Percentiles rank a stretch among this genome's conserved stretches.
These are phyloP conservation scores for Gortyna flavago DNA, from an alignment of 2,888 invertebrate genomes.

Conservation along the genomic window DNA sequence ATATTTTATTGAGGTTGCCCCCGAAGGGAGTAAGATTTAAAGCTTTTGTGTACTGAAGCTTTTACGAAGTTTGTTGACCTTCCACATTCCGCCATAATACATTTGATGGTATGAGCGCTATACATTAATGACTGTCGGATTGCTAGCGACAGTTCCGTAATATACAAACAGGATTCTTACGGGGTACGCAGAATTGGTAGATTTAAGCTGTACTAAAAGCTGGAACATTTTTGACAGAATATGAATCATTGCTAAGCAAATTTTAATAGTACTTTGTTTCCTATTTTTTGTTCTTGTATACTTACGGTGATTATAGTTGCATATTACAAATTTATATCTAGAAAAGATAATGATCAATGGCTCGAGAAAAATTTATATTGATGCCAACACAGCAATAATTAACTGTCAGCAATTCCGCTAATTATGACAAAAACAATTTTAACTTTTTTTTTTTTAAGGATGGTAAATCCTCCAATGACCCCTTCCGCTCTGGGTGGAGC, in stretches of 20 bases:
- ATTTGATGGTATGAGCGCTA: slow-evolving; percentile 22
- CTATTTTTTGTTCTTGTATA: not conserved
- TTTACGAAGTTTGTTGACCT: slow-evolving; percentile 49
- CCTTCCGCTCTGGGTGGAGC: too few relatives aligned
- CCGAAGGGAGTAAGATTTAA: slow-evolving; percentile 45
- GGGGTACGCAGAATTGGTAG: not conserved
- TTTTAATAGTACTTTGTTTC: not conserved
- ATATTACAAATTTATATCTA: not conserved
- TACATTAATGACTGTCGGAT: slow-evolving; percentile 9
- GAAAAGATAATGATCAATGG: not conserved
- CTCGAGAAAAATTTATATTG: not conserved
- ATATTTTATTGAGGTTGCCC: slow-evolving; percentile 30
- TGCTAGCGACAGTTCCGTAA: slow-evolving; percentile 3
- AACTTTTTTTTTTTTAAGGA: too few relatives aligned
- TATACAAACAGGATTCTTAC: slow-evolving; percentile 1
- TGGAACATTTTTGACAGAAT: not conserved
- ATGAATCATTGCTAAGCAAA: not conserved
- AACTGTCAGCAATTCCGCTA: slow-evolving; percentile 5
- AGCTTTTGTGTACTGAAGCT: slow-evolving; percentile 41
- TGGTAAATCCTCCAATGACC: too few relatives aligned
- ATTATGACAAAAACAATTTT: slow-evolving; percentile 30
- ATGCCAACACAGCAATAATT: not conserved
- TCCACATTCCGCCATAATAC: slow-evolving; percentile 33
- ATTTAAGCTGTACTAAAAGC: not conserved
- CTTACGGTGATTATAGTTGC: not conserved